Evolutionary conservation across 2,113 vertebrate genomes (phyloP).

Genomic region (Percopsis transmontana): DNA sequence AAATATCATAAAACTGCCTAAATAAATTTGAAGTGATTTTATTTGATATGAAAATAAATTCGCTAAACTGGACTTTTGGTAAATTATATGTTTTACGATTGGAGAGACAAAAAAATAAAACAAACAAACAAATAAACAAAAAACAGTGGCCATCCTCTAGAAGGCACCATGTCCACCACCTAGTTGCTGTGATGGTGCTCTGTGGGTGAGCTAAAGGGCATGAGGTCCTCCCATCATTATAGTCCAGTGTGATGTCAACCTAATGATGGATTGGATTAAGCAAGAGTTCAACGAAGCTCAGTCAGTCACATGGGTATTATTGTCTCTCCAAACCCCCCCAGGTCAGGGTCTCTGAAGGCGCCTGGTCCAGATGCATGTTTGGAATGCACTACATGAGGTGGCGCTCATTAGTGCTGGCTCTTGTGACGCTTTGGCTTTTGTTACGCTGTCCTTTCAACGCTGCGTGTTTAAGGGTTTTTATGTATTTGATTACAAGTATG

Average conservation of each 20-base stretch:
- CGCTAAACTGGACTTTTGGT: too few relatives aligned
- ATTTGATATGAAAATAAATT: too few relatives aligned
- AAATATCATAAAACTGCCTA: too few relatives aligned
- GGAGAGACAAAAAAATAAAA: background rate
- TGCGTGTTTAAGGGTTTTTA: too few relatives aligned
- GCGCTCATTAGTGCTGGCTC: slow-evolving; percentile 23
- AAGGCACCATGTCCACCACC: background rate
- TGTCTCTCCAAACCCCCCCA: background rate
- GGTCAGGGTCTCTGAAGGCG: slow-evolving; percentile 9
- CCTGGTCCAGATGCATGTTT: slow-evolving; percentile 22
- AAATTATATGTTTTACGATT: background rate
- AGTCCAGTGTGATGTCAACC: slow-evolving; percentile 22
- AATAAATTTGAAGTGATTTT: too few relatives aligned
- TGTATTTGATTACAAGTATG: slow-evolving; percentile 2
- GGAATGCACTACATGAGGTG: slow-evolving; percentile 14
- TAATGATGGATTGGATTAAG: slow-evolving; percentile 52
- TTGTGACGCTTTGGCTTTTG: slow-evolving; percentile 1
- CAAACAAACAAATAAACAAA: background rate
- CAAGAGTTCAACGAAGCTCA: slow-evolving; percentile 35
- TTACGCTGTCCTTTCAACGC: too few relatives aligned
- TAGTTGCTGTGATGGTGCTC: background rate
- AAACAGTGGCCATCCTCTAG: background rate
- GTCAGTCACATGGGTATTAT: slow-evolving; percentile 13
- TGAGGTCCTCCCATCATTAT: slow-evolving; percentile 14
- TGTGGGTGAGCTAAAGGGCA: background rate